These are phyloP conservation scores for Drosophila phalerata DNA, from an alignment of 2,888 invertebrate species.

Conservation along the genomic window DNA sequence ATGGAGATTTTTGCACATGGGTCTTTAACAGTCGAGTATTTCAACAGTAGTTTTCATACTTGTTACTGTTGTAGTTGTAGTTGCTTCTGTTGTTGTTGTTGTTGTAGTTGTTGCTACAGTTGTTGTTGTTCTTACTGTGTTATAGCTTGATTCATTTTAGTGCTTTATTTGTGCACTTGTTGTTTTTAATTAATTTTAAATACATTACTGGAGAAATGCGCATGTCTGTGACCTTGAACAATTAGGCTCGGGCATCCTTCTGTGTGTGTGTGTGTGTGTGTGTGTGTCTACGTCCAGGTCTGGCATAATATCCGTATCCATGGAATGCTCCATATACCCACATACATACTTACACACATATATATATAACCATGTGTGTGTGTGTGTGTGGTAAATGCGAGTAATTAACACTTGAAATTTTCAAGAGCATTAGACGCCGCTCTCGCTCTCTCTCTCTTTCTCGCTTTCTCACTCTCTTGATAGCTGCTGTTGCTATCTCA, in stretches of 20 bases:
- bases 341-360: constrained; percentile 35
- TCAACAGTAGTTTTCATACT: not conserved
- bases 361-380: constrained; percentile 17
- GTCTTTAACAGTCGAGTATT: not conserved
- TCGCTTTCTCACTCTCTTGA: not conserved
- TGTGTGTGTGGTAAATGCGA: constrained; percentile 60
- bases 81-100: constrained; percentile 31
- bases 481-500: constrained; percentile 15
- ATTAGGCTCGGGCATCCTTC: constrained; percentile 67
- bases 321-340: constrained; percentile 71
- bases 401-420: constrained; percentile 80
- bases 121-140: constrained; percentile 7
- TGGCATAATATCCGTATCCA: constrained; percentile 59
- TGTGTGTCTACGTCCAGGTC: constrained; percentile 62
- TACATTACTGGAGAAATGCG: constrained; percentile 75
- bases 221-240: constrained; percentile 80
- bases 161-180: constrained; percentile 47
- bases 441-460: constrained; percentile 33
- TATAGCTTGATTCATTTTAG: constrained; percentile 42
- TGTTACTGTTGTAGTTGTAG: not conserved
- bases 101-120: constrained; percentile 33
- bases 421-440: constrained; percentile 75
- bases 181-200: constrained; percentile 77
- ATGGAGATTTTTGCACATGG: no score
- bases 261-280: not conserved